Evolutionary conservation across 2,888 invertebrate species (phyloP), one percentile per base, ranked within the genome.

Genomic region (Diloba caeruleocephala): DNA sequence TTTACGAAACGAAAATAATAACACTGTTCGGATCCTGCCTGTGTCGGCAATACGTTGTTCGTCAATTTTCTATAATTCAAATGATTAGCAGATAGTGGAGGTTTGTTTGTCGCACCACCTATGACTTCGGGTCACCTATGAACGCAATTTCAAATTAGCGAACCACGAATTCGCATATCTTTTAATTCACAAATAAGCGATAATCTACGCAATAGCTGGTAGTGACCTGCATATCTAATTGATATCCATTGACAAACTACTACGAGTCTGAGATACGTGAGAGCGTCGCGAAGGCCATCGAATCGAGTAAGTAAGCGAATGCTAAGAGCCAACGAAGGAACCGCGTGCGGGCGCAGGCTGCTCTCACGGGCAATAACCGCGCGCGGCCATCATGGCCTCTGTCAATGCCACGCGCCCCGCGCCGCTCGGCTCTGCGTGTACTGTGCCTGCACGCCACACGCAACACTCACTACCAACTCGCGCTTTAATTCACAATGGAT

Each of bases 281-380:
- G 67, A 74, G 65, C 57, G 66, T 75, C 59, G 76, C 74, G 82
- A 84, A 84, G 86, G 85, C 79, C 81, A 76, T 44, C 58, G 54
- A 56, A 61, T 55, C n/a, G n/a, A n/a, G n/a, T n/a, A n/a, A n/a
- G n/a, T n/a, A n/a, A 49, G 45, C 42, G 50, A 55, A 67, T 58
- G 64, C 45, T 76, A 63, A 60, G 50, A 67, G 65, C 59, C 21
- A 46, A 31, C 55, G 64, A 45, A 15, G 8, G 51, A 63, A n/a
- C n/a, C n/a, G 60, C 60, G 77, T 62, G 78, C 70, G 70, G 43
- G 63, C 54, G 50, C 65, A 75, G 64, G 70, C 77, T 74, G 74
- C 72, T 34, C 49, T 61, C 48, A 83, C 88, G 90, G 89, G 87
- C 90, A 90, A 87, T 90, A 90, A 89, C 90, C 90, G 89, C 87